These are phyloP conservation scores for Zaprionus inermis DNA, from an alignment of 1,140 invertebrate genomes.

Conservation along the genomic window DNA sequence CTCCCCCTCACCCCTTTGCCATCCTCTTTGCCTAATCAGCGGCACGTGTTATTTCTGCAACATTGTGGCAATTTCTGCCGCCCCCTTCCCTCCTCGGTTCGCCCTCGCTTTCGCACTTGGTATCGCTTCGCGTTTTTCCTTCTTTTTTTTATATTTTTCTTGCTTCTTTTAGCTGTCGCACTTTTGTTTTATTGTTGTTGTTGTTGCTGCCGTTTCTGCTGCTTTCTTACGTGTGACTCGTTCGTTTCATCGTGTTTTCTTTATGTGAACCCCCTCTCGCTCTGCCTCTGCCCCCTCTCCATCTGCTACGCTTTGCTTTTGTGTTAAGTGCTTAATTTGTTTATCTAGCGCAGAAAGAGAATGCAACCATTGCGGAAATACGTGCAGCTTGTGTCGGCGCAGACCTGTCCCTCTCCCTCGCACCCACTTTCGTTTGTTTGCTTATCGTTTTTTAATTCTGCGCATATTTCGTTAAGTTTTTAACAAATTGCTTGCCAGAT, in stretches of 20 bases:
- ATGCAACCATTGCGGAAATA: constrained; percentile 76
- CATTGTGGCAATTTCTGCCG: constrained; percentile 73
- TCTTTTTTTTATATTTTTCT: background rate
- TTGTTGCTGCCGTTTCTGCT: background rate
- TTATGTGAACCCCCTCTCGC: constrained; percentile 39
- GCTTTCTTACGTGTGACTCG: constrained; percentile 38
- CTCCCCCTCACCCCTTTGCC: background rate
- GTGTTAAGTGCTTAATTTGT: constrained; percentile 64
- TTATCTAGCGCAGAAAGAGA: constrained; percentile 59
- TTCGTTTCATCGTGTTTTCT: constrained; percentile 31
- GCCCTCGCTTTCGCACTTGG: constrained; percentile 32
- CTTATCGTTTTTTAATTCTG: constrained; percentile 75
- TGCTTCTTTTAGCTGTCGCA: constrained; percentile 4
- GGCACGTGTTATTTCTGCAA: constrained; percentile 77
- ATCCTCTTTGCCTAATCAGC: constrained; percentile 59
- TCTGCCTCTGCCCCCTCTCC: constrained; percentile 15
- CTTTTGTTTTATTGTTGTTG: constrained; percentile 21
- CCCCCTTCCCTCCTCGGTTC: background rate
- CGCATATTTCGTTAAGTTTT: constrained; percentile 48
- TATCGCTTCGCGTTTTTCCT: constrained; percentile 29
- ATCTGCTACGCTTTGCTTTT: constrained; percentile 34
- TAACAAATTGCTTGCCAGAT: constrained; percentile 32
- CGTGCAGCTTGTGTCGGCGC: constrained; percentile 38
- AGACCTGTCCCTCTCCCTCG: background rate
- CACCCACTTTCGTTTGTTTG: constrained; percentile 37